Percentiles rank a stretch among this genome's conserved stretches.
phyloP scores from a whole-genome alignment of 92 coral and sea anemone species.

The Epizoanthus fatuus region DNA sequence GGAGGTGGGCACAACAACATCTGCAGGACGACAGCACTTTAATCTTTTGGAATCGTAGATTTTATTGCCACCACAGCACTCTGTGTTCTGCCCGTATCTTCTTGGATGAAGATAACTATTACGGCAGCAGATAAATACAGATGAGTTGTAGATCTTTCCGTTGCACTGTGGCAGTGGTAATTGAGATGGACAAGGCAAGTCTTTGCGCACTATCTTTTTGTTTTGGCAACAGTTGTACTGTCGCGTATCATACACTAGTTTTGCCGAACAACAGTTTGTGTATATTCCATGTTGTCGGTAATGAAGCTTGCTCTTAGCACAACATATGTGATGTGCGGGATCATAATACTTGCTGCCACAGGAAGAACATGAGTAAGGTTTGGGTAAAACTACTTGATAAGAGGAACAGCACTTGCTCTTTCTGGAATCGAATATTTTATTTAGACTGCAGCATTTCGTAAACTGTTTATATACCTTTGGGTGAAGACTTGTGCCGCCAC shows the following conservation, averaged over 20 bases:
- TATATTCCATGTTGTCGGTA: slow-evolving; percentile 15
- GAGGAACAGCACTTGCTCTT: slow-evolving; percentile 16
- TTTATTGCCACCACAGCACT: slow-evolving; percentile 16
- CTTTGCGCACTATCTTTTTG: background rate
- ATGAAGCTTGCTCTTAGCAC: background rate
- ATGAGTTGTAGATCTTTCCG: background rate
- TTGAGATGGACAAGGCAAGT: background rate
- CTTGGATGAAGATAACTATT: background rate
- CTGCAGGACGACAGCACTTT: slow-evolving; percentile 22
- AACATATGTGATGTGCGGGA: slow-evolving; percentile 16
- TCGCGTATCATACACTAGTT: background rate
- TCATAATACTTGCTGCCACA: slow-evolving; percentile 19
- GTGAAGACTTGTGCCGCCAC: background rate
- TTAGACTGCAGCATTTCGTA: slow-evolving; percentile 13
- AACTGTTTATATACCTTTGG: background rate
- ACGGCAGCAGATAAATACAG: background rate
- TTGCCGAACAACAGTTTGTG: slow-evolving; percentile 26
- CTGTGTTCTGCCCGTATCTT: background rate
- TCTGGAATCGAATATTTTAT: slow-evolving; percentile 12
- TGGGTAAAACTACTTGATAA: background rate
- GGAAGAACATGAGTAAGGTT: slow-evolving; percentile 20
- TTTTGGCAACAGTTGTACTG: slow-evolving; percentile 16
- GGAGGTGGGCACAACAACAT: slow-evolving; percentile 11
- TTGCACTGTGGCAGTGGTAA: background rate
- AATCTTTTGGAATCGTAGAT: background rate